phyloP scores from a whole-genome alignment of 64 coral and sea anemone species.

The Stylophora pistillata region DNA sequence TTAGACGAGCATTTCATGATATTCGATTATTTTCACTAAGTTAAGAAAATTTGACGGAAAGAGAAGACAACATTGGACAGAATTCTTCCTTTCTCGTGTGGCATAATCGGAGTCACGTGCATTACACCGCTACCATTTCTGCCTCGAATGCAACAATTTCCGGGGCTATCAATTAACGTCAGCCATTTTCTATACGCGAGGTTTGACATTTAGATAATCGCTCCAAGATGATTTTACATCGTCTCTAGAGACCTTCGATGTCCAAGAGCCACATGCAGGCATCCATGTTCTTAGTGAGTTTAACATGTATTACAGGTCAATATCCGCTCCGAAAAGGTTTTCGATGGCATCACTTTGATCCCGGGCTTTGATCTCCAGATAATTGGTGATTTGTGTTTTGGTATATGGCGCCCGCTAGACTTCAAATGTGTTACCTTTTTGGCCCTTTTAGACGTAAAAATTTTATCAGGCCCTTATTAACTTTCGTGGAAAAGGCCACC shows the following conservation, averaged over 20 bases:
- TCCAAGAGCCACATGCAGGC: background rate
- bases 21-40: background rate
- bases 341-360: no score
- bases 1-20: background rate
- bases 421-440: background rate
- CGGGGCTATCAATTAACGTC: slow-evolving; percentile 46
- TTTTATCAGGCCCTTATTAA: slow-evolving; percentile 1
- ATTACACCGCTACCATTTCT: background rate
- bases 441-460: background rate
- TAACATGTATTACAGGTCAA: slow-evolving; percentile 7
- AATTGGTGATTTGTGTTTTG: background rate
- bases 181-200: background rate
- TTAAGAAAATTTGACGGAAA: background rate
- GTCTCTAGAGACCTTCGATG: slow-evolving; percentile 33
- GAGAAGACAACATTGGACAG: background rate
- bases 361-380: background rate
- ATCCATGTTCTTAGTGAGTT: background rate
- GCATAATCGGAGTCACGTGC: background rate
- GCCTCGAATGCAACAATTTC: slow-evolving; percentile 12
- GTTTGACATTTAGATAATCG: slow-evolving; percentile 34
- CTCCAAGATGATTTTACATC: slow-evolving; percentile 25
- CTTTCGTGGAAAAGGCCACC: background rate
- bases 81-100: background rate
- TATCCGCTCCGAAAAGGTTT: slow-evolving; percentile 5
- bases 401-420: background rate